A percentile compares a stretch with the other conserved stretches of the same genome.
Conservation (phyloP, 2,113 vertebrate genomes). For the Pseudopodoces humilis region DNA sequence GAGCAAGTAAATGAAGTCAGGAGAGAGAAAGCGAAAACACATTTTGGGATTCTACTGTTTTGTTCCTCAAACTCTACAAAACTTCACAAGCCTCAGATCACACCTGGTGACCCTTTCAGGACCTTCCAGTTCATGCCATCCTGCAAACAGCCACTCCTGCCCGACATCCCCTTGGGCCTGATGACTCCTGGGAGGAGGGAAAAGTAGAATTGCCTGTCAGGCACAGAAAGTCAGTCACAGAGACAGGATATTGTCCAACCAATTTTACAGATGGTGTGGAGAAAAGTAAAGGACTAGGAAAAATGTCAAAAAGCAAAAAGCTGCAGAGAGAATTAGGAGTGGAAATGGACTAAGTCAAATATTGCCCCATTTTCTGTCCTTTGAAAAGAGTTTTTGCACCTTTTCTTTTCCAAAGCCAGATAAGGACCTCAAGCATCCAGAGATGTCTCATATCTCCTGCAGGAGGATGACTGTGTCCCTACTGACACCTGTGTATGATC, state of each 20-base stretch:
- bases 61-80: background rate
- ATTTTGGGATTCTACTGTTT: background rate
- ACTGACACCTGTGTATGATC: background rate
- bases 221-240: background rate
- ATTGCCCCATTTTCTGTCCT: background rate
- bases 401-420: background rate
- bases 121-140: background rate
- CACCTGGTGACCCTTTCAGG: background rate
- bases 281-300: background rate
- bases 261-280: background rate
- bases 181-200: background rate
- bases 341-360: background rate
- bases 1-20: slow-evolving; percentile 25
- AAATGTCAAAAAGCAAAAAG: background rate
- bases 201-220: background rate
- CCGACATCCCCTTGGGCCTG: background rate
- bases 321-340: background rate
- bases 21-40: slow-evolving; percentile 7
- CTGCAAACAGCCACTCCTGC: background rate
- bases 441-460: background rate
- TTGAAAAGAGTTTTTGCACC: background rate
- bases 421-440: background rate
- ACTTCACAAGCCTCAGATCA: background rate
- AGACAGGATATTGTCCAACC: background rate
- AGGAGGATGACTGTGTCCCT: background rate